Percentiles rank a stretch among this genome's conserved stretches.
phyloP scores from a whole-genome alignment of 2,113 vertebrate genomes.

The Oenanthe melanoleuca region DNA sequence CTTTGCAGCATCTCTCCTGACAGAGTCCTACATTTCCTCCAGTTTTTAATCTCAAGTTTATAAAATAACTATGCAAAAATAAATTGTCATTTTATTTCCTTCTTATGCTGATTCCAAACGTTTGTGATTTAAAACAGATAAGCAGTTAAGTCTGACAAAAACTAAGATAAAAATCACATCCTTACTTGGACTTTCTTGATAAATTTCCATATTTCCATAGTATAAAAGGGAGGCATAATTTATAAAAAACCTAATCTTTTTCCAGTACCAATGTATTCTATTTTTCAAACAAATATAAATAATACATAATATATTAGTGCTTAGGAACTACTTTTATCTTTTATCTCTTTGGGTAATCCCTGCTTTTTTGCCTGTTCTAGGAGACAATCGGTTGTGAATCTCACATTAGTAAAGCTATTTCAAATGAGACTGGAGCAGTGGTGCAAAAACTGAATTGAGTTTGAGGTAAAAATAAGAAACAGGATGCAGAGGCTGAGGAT shows the following conservation, averaged over 20 bases:
- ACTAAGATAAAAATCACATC: neutral
- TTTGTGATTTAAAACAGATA: neutral
- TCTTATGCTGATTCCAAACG: fast-evolving
- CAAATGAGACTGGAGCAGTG: neutral
- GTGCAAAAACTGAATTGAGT: neutral
- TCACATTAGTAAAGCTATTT: neutral
- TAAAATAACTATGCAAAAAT: neutral
- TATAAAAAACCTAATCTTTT: neutral
- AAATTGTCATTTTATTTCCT: neutral
- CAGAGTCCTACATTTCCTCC: neutral
- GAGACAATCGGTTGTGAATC: neutral
- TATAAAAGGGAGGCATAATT: neutral
- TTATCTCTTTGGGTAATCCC: fast-evolving
- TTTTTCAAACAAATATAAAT: no score
- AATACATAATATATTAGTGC: neutral
- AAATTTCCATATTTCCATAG: neutral
- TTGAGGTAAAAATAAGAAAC: neutral
- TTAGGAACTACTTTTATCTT: neutral
- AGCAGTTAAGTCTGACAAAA: neutral
- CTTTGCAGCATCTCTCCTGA: neutral
- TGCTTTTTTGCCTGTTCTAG: neutral
- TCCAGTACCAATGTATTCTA: neutral
- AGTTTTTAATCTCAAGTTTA: neutral
- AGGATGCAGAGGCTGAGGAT: neutral
- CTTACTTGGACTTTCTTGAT: neutral